A percentile compares a stretch with the other conserved stretches of the same genome.
These are phyloP conservation scores for Solea solea DNA, from an alignment of 2,113 vertebrate genomes.

Conservation along the genomic window DNA sequence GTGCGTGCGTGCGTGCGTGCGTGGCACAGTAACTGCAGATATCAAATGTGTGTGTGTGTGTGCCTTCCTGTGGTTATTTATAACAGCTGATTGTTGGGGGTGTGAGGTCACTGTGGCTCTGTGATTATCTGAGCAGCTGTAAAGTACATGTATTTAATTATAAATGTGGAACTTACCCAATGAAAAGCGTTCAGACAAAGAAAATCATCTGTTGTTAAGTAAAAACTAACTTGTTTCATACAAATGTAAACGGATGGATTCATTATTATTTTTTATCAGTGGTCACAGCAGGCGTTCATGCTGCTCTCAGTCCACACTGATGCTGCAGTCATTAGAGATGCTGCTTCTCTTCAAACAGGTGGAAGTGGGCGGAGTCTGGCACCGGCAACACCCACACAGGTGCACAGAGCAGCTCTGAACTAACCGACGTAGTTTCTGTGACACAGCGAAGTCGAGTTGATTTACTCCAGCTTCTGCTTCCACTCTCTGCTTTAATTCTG, in stretches of 20 bases:
- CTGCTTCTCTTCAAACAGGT: constrained; percentile 71
- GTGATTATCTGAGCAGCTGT: constrained; percentile 42
- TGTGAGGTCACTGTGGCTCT: constrained; percentile 56
- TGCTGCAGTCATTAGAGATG: constrained; percentile 44
- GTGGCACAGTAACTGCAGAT: too few species aligned
- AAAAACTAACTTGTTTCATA: too few species aligned
- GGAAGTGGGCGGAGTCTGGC: constrained; percentile 40
- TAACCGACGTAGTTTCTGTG: constrained; percentile 46
- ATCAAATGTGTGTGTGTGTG: not conserved
- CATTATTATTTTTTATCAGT: not conserved
- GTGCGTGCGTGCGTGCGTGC: too few species aligned
- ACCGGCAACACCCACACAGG: constrained; percentile 60
- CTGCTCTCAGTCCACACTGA: not conserved
- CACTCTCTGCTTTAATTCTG: not conserved
- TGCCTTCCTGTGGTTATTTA: constrained; percentile 49
- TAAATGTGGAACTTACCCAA: too few species aligned
- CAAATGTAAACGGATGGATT: too few species aligned
- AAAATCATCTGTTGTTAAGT: too few species aligned
- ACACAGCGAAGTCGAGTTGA: constrained; percentile 40
- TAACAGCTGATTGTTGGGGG: constrained; percentile 21
- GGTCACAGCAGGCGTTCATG: not conserved
- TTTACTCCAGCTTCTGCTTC: constrained; percentile 38
- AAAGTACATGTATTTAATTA: too few species aligned
- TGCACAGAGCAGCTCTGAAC: constrained; percentile 45
- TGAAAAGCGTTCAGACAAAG: too few species aligned